phyloP scores from a whole-genome alignment of 2,888 invertebrate species.

The Nomada goodeniana region DNA sequence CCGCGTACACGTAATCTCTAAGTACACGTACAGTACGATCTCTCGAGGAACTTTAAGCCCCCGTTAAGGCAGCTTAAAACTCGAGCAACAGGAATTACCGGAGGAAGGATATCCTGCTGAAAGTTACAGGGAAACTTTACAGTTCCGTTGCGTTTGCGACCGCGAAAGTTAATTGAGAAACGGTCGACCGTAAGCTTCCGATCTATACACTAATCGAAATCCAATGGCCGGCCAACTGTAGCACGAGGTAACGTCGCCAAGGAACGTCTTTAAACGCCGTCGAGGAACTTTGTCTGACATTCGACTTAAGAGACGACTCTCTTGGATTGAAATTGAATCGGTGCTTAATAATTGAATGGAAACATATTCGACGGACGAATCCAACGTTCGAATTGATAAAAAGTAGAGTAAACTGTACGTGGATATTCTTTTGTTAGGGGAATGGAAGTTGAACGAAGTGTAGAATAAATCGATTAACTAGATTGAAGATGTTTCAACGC shows the following conservation, averaged over 20 bases:
- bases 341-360: background rate
- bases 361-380: too few species aligned
- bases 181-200: slow-evolving; percentile 51
- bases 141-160: slow-evolving; percentile 51
- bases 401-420: background rate
- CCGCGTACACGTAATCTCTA: slow-evolving; percentile 63
- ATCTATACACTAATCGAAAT: slow-evolving; percentile 44
- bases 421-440: background rate
- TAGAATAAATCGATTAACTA: too few species aligned
- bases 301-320: background rate
- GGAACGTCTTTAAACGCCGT: background rate
- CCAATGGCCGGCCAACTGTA: slow-evolving; percentile 25
- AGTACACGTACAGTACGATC: slow-evolving; percentile 65
- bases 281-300: background rate
- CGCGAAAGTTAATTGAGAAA: slow-evolving; percentile 69
- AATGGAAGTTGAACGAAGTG: background rate
- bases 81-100: slow-evolving; percentile 71
- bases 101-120: slow-evolving; percentile 56
- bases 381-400: background rate
- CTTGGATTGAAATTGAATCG: background rate
- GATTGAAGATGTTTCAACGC: too few species aligned
- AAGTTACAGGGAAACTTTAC: slow-evolving; percentile 66
- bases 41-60: slow-evolving; percentile 70
- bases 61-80: slow-evolving; percentile 74
- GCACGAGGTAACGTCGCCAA: background rate